Percentiles rank a stretch among this genome's conserved stretches.
Evolutionary conservation across 1,140 invertebrate species (phyloP).

Genomic region (Panulirus ornatus): DNA sequence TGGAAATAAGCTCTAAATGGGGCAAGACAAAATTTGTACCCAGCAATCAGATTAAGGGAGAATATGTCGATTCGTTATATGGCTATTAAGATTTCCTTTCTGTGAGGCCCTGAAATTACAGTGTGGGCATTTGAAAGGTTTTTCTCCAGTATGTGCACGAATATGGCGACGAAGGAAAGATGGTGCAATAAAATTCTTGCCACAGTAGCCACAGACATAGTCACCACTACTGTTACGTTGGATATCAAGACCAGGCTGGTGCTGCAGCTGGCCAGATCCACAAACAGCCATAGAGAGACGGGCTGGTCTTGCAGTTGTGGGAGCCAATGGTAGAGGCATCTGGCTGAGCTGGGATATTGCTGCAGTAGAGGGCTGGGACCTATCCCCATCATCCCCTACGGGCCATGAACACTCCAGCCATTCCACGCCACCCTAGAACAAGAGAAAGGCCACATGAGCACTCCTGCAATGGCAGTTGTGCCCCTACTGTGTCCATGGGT

Average conservation of each 20-base stretch:
- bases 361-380: conserved; percentile 49
- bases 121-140: conserved; percentile 91
- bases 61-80: conserved; percentile 64
- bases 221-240: conserved; percentile 39
- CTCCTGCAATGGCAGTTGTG: conserved; percentile 50
- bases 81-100: conserved; percentile 69
- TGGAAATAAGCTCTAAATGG: not conserved
- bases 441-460: conserved; percentile 59
- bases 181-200: conserved; percentile 67
- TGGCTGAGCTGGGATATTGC: conserved; percentile 41
- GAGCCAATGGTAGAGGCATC: conserved; percentile 29
- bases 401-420: conserved; percentile 64
- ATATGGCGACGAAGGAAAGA: conserved; percentile 87
- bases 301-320: conserved; percentile 19
- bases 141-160: conserved; percentile 91
- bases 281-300: conserved; percentile 9
- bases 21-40: not conserved
- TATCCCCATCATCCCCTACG: conserved; percentile 32
- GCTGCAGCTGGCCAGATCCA: conserved; percentile 18
- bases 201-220: conserved; percentile 66
- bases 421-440: conserved; percentile 68
- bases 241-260: not conserved
- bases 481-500: not conserved
- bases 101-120: conserved; percentile 79
- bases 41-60: conserved; percentile 16